Evolutionary conservation across 2,888 invertebrate species (phyloP).

Genomic region (Caenorhabditis sp.): DNA sequence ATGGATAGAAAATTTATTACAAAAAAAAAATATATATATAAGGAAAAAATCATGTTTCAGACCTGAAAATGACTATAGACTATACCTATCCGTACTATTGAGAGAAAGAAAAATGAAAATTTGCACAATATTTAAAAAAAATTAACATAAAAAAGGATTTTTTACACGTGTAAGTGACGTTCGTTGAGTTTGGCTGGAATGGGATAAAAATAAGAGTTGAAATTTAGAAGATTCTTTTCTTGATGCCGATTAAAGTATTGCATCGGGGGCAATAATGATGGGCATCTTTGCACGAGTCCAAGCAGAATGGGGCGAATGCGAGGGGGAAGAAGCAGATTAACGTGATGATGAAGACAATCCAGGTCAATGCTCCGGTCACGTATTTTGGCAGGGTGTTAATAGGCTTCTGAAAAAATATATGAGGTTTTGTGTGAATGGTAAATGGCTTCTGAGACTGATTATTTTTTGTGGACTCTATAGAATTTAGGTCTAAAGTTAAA

Average conservation of each 20-base stretch:
- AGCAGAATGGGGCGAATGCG: constrained; percentile 59
- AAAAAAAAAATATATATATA: not conserved
- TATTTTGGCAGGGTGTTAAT: constrained; percentile 54
- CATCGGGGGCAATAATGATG: constrained; percentile 63
- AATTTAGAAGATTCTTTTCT: constrained; percentile 43
- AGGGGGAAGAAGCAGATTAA: constrained; percentile 61
- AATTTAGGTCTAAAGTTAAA: too few relatives aligned
- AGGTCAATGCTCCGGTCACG: constrained; percentile 56
- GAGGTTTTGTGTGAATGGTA: too few relatives aligned
- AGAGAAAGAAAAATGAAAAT: not conserved
- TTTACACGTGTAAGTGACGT: not conserved
- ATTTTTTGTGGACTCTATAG: too few relatives aligned
- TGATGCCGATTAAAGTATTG: constrained; percentile 46
- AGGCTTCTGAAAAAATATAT: constrained; percentile 54
- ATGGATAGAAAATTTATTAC: not conserved
- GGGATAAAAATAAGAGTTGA: not conserved
- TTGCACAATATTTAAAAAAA: not conserved
- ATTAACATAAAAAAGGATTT: not conserved
- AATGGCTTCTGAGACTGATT: too few relatives aligned
- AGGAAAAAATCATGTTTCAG: not conserved
- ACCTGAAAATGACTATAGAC: not conserved
- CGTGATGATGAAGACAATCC: constrained; percentile 52
- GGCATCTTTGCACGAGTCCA: constrained; percentile 58
- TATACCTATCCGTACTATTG: constrained; percentile 7
- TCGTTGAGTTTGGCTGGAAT: not conserved